phyloP scores from a whole-genome alignment of 2,888 invertebrate species.

The Chorisops tibialis region DNA sequence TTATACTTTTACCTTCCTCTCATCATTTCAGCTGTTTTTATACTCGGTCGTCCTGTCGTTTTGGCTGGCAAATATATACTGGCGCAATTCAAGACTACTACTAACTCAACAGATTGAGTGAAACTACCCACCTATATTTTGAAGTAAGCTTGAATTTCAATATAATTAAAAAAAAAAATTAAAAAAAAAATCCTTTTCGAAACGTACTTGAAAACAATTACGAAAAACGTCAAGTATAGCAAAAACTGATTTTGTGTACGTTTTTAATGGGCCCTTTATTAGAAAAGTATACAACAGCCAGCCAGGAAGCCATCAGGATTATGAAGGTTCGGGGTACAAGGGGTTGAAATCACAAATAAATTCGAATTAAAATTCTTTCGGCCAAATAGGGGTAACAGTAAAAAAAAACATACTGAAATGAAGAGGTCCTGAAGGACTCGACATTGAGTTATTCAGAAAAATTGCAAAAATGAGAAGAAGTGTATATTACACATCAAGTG shows the following conservation, averaged over 20 bases:
- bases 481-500: constrained; percentile 27
- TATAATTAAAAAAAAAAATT: background rate
- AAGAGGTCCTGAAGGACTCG: background rate
- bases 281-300: background rate
- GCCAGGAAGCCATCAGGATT: background rate
- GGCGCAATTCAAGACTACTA: no score
- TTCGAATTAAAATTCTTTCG: constrained; percentile 6
- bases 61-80: no score
- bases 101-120: no score
- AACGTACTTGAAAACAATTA: constrained; percentile 27
- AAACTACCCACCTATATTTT: no score
- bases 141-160: no score
- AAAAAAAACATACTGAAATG: background rate
- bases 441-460: background rate
- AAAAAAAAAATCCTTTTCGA: constrained; percentile 12
- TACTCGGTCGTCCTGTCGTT: no score
- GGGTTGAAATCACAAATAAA: constrained; percentile 3
- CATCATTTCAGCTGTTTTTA: background rate
- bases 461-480: constrained; percentile 17
- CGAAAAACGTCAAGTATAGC: constrained; percentile 21
- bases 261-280: constrained; percentile 28
- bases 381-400: background rate
- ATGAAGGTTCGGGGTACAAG: constrained; percentile 4
- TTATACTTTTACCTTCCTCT: background rate
- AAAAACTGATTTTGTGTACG: constrained; percentile 24